Base-by-base conservation (phyloP, 1,140 invertebrate species). In the Cataglyphis hispanica region DNA sequence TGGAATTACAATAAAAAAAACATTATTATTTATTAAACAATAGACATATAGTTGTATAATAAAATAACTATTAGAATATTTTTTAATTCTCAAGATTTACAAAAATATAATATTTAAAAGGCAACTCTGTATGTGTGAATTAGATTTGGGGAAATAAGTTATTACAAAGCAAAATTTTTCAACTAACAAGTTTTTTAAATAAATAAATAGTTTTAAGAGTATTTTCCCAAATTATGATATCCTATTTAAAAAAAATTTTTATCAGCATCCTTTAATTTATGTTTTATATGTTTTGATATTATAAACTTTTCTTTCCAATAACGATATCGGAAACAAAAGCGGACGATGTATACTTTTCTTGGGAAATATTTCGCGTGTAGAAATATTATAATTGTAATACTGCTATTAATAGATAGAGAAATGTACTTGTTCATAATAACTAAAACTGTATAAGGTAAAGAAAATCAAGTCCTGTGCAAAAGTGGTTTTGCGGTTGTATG, bases 391-490 rank as follows among this genome's bases (percentile, higher is more conserved):
- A 25, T 63, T 63, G 8, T 5, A 61, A 50, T 46, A 53, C 4
- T 50, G 16, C 1, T 11, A 66, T 43, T 84, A 34, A 34, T 25
- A 66, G 1, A 37, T 13, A 67, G n/a, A 40, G n/a, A 50, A 50
- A 31, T 46, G 13, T 63, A 31, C 69, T 31, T 69, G 46, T 25
- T 69, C 46, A 53, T 31, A 80, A 37, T n/a, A 37, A 16, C 34
- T 66, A 25, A 66, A 78, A 78, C 31, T 13, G 16, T 43, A 19
- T 43, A 22, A 46, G 60, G 19, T 37, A 69, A 53, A 67, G 63
- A 22, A 16, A 80, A 80, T 7, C 31, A 78, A 63, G 37, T 76
- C 19, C 16, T 63, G 56, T 2, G n/a, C 13, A 64, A 63, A 63
- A 77, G 16, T 37, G 37, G 74, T 76, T 43, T 25, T 63, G 74